Evolutionary conservation across 2,888 invertebrate genomes (phyloP).

Genomic region (Neocrepidodera transversa): DNA sequence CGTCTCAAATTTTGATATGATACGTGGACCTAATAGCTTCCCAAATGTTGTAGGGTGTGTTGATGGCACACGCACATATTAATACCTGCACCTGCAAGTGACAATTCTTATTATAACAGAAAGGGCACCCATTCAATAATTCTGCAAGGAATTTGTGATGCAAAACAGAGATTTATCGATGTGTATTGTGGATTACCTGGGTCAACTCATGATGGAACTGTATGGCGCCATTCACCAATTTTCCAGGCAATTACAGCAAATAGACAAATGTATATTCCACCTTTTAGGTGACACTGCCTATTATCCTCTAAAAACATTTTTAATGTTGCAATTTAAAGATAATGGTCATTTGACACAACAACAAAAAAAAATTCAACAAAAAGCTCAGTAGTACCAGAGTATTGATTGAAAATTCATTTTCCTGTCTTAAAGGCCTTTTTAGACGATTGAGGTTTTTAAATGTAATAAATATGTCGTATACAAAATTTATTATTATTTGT

Average conservation of each 20-base stretch:
- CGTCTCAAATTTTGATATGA: neutral
- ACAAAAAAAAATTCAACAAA: constrained; percentile 15
- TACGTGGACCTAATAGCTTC: neutral
- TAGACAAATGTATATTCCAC: too few species aligned
- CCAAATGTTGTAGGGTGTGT: neutral
- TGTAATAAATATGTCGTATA: neutral
- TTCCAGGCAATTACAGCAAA: too few species aligned
- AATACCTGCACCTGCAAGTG: neutral
- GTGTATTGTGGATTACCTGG: constrained; percentile 7
- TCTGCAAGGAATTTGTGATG: constrained; percentile 6
- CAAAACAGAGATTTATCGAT: constrained; percentile 7
- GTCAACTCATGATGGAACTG: constrained; percentile 1
- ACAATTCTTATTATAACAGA: constrained; percentile 11
- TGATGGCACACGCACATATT: neutral
- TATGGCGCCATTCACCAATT: too few species aligned
- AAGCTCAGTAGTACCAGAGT: constrained; percentile 6
- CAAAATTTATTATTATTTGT: neutral
- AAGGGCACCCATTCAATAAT: constrained; percentile 2
- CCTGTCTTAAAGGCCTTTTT: constrained; percentile 1
- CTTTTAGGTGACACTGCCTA: too few species aligned
- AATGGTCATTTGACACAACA: constrained; percentile 11
- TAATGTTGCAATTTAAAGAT: constrained; percentile 2
- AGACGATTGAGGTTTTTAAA: neutral
- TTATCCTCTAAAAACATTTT: neutral
- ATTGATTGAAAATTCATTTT: constrained; percentile 14